Base-by-base conservation (phyloP, 2,888 invertebrate species). In the Ptilodon capucinus region DNA sequence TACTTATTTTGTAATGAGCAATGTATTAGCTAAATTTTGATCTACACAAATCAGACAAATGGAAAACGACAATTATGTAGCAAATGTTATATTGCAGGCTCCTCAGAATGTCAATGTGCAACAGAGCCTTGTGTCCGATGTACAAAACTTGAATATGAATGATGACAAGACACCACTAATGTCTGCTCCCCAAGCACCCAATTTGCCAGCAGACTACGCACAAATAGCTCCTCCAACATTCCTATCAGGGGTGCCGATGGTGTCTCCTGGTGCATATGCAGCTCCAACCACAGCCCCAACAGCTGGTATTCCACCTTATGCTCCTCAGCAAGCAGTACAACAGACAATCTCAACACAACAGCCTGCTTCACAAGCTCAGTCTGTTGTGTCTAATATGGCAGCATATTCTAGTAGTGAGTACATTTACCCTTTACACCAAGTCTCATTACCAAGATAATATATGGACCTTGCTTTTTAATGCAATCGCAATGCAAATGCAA, bases 351-450 rank as follows among this genome's bases (percentile, higher is more conserved):
- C 68, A 58, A 44, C 60, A 30, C 77, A 78, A 48, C 75, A 77
- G 44, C 65, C 77, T 34, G 62, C 75, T 42, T 72, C 81, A 42
- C 83, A 83, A 68, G 63, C 83, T 55, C 86, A 87, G 54, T 84
- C 89, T 40, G 76, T 91, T 60, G 86, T 87, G 23, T 86, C 90
- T 11, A 86, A 88, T 66, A 86, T 90, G 79, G 86, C 91, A 54
- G 78, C 85, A 11, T 89, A 90, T 70, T 88, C 91, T 35, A 91
- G 85, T 68, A 90, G 91, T 91, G 73, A 90, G 91, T 87, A 68
- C 51, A 8, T 43, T 44, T 16, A n/a, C n/a, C n/a, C n/a, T n/a
- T n/a, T n/a, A n/a, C n/a, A n/a, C n/a, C n/a, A n/a, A n/a, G n/a
- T n/a, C n/a, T n/a, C n/a, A n/a, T n/a, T n/a, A n/a, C n/a, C n/a